phyloP scores from a whole-genome alignment of 2,888 invertebrate genomes.

The Nomada fucata region DNA sequence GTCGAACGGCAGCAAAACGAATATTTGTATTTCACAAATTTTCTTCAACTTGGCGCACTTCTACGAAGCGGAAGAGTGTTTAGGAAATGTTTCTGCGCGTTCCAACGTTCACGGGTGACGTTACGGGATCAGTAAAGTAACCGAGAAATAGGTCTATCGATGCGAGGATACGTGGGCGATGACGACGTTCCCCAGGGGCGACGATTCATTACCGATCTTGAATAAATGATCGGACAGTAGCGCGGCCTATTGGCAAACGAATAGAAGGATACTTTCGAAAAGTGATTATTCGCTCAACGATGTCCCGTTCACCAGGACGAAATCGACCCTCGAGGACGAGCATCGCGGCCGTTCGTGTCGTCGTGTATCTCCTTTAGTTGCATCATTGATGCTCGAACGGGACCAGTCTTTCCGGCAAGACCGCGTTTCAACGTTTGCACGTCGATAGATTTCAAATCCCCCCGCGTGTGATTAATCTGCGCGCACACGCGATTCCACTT shows the following conservation, averaged over 20 bases:
- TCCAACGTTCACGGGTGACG: neutral
- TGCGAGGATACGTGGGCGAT: slow-evolving; percentile 71
- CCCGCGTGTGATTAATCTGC: slow-evolving; percentile 48
- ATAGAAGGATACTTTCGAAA: slow-evolving; percentile 66
- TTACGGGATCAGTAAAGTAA: slow-evolving; percentile 29
- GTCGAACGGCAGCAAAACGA: too few species aligned
- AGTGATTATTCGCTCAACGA: slow-evolving; percentile 82
- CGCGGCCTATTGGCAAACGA: slow-evolving; percentile 73
- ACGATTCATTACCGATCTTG: slow-evolving; percentile 81
- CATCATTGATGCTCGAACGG: slow-evolving; percentile 80
- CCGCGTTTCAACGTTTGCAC: slow-evolving; percentile 20
- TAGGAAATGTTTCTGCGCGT: neutral
- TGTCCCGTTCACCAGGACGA: slow-evolving; percentile 74
- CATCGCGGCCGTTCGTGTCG: slow-evolving; percentile 57
- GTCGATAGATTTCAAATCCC: slow-evolving; percentile 52
- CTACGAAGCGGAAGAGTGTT: too few species aligned
- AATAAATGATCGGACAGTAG: slow-evolving; percentile 78
- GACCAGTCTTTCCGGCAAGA: slow-evolving; percentile 40
- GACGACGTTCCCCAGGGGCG: slow-evolving; percentile 78
- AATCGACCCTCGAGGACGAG: slow-evolving; percentile 82
- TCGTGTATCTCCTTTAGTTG: slow-evolving; percentile 80
- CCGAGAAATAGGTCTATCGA: slow-evolving; percentile 54
- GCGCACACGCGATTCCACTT: slow-evolving; percentile 34
- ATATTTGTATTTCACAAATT: too few species aligned
- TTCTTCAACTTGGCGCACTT: too few species aligned